Base-by-base conservation (phyloP, 2,888 invertebrate genomes). In the Philereme vetulata region DNA sequence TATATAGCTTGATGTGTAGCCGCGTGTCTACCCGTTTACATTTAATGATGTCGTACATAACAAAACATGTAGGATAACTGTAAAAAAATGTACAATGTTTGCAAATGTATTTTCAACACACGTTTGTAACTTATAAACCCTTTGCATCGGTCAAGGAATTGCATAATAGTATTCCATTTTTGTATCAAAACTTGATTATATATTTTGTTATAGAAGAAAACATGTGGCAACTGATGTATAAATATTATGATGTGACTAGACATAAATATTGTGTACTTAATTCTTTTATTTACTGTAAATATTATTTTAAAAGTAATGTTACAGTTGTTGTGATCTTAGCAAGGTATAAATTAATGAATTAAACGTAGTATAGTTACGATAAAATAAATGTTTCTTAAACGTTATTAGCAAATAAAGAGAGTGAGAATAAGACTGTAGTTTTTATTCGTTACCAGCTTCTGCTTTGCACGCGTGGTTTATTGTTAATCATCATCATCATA, bases 261-360 rank as follows among this genome's bases (percentile, higher is more conserved):
- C 88, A 86, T 88, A 88, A 80, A 85, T 87, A 86, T 72, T 75
- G 73, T 76, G 45, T 45, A 52, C 54, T 75, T 70, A 77, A 78
- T 78, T 71, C 71, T 68, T 81, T 82, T 85, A 85, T 86, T 86
- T 84, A 85, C 81, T 88, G 87, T 88, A 86, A 84, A 88, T 86
- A 88, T 71, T 78, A 71, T 78, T 72, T 80, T 77, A 76, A 21
- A 74, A 81, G 71, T 80, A 82, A 83, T 21, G 21, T 21, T 21
- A 21, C 21, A 70, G 77, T 84, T 79, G 86, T 87, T 86, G 88
- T 89, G 89, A 89, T 89, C 79, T 81, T 88, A 88, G 84, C 77
- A 75, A 78, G 76, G 71, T 80, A 75, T 72, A 71, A 64, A 56
- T 69, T 72, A 78, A 80, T 78, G 79, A 78, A 73, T 64, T 70